Evolutionary conservation across 1,140 invertebrate genomes (phyloP), one percentile per base, ranked within the genome.

Genomic region (Triops longicaudatus): DNA sequence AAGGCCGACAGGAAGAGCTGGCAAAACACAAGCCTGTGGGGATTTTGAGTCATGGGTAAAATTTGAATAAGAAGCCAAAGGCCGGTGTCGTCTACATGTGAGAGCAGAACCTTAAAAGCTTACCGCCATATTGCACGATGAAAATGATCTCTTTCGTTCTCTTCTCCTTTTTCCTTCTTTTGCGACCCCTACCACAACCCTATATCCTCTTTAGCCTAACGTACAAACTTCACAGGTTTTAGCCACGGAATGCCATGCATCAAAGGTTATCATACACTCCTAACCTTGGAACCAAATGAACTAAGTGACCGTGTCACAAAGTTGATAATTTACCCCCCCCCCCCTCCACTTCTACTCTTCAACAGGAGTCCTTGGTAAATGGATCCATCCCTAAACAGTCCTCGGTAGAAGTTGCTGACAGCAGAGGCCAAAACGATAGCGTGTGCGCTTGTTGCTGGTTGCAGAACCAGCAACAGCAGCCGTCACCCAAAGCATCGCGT

Each of bases 251-350:
- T 63, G 50, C 17, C 14, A 63, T 22, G 17, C 50, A 63, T 63
- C 50, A 63, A 14, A 22, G 50, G 50, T 63, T 63, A 63, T 63
- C 50, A n/a, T 14, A 63, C 14, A 17, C 50, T 63, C 7, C 50
- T 63, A 63, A 22, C n/a, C 31, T 37, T 37, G 31, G 31, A 37
- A 37, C 31, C 50, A 22, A 63, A 63, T 22, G 50, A 63, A 63
- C 50, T 63, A 63, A 63, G 50, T 63, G 50, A 63, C 50, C 50
- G 50, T 63, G 50, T 63, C 50, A 63, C 50, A 63, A 22, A 63
- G 50, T 63, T 63, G 50, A 63, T 14, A 63, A 14, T 14, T 63
- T 14, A 63, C 17, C 5, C 14, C 6, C n/a, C 50, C 17, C 50
- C 50, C 31, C 31, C 31, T 7, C 31, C 7, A 2, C 31, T 7